Conservation (phyloP, 2,113 vertebrate genomes). For the Microcebus griseorufus region DNA sequence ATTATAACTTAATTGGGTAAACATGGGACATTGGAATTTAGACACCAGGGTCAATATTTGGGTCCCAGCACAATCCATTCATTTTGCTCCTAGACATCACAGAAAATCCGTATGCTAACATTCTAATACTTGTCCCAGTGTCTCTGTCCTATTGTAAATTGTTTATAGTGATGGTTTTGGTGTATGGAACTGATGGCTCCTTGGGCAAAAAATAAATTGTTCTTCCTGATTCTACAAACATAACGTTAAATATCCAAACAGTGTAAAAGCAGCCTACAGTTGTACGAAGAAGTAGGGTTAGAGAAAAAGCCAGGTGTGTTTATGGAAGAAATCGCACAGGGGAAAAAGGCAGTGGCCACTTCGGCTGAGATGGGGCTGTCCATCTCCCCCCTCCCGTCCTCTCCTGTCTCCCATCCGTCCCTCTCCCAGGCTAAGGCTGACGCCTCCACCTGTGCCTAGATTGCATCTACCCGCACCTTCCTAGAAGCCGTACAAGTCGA, state of each 20-base stretch:
- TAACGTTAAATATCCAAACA: neutral
- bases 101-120: neutral
- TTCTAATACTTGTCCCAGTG: neutral
- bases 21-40: neutral
- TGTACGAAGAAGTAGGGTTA: neutral
- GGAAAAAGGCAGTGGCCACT: neutral
- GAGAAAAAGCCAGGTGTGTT: neutral
- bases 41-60: neutral
- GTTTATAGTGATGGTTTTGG: neutral
- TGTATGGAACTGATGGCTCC: neutral
- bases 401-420: neutral
- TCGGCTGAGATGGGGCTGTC: too few relatives aligned
- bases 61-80: neutral
- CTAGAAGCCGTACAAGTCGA: neutral
- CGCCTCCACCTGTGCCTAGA: neutral
- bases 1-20: neutral
- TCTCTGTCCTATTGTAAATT: neutral
- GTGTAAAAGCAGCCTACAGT: neutral
- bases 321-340: neutral
- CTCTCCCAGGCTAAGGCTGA: neutral
- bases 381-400: neutral
- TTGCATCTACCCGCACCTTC: neutral
- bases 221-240: neutral
- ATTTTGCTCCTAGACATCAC: neutral
- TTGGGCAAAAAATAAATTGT: neutral